A percentile compares a stretch with the other conserved stretches of the same genome.
These are phyloP conservation scores for Trachelus iudaicus DNA, from an alignment of 2,888 invertebrate species.

Conservation along the genomic window DNA sequence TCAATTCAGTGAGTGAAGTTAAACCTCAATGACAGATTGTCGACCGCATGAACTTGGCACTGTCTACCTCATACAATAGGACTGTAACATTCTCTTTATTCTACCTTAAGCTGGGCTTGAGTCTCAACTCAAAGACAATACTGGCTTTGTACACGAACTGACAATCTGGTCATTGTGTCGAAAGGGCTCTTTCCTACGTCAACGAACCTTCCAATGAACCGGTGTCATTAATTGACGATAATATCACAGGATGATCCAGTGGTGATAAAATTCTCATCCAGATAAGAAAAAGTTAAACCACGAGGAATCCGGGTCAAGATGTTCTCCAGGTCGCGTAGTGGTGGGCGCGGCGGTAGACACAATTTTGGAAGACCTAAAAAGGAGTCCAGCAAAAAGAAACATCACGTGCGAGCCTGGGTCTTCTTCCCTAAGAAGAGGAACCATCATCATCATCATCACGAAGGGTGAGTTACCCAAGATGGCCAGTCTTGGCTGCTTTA, in stretches of 20 bases:
- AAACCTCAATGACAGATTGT: not conserved
- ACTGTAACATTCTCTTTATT: not conserved
- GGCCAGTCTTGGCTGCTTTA: not conserved
- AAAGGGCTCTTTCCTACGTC: not conserved
- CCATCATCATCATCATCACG: conserved; percentile 14
- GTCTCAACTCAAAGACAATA: conserved; percentile 1
- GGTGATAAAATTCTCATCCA: not conserved
- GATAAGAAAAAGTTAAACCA: not conserved
- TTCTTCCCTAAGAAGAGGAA: conserved; percentile 28
- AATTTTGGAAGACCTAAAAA: conserved; percentile 28
- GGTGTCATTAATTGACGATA: not conserved
- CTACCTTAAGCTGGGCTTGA: not conserved
- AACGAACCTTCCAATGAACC: not conserved
- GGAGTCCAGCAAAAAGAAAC: conserved; percentile 30
- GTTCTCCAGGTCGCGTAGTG: conserved; percentile 28
- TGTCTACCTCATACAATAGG: not conserved
- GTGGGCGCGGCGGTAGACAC: conserved; percentile 27
- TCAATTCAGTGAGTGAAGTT: not conserved
- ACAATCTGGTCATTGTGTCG: not conserved
- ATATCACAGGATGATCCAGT: not conserved
- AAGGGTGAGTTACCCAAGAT: conserved; percentile 27
- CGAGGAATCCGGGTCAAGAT: conserved; percentile 11
- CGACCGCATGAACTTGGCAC: conserved; percentile 1
- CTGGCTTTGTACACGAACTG: not conserved
- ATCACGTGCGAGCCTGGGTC: conserved; percentile 33